These are phyloP conservation scores for Epinephelus lanceolatus DNA, from an alignment of 2,113 vertebrate genomes.

Conservation along the genomic window DNA sequence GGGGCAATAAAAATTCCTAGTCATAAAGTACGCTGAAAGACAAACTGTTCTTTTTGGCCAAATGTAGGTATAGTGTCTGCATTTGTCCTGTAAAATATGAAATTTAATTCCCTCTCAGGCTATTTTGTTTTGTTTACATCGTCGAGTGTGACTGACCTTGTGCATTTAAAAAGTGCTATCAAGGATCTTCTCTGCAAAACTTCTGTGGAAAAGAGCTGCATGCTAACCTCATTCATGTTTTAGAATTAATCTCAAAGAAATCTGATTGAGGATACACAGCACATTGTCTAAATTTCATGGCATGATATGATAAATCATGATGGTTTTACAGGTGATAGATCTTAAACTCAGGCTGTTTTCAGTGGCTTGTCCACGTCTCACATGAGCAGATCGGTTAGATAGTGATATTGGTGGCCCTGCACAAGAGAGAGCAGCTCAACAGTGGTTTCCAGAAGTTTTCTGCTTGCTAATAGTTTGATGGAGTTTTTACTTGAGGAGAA, in stretches of 20 bases:
- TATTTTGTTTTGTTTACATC: conserved; percentile 26
- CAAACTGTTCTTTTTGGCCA: conserved; percentile 10
- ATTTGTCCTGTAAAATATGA: conserved; percentile 6
- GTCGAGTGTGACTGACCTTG: not conserved
- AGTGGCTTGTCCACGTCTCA: conserved; percentile 9
- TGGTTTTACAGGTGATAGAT: conserved; percentile 12
- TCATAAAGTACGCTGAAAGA: conserved; percentile 20
- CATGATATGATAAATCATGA: conserved; percentile 30
- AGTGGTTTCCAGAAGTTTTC: conserved; percentile 36
- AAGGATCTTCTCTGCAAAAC: not conserved
- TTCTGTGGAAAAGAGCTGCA: not conserved
- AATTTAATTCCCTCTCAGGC: not conserved
- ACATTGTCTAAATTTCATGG: conserved; percentile 5
- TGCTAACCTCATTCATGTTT: conserved; percentile 22
- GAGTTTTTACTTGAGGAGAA: conserved; percentile 44
- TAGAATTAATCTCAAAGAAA: conserved; percentile 10
- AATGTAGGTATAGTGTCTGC: not conserved
- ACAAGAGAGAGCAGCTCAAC: conserved; percentile 3
- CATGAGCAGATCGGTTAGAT: not conserved
- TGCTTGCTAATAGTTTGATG: conserved; percentile 52
- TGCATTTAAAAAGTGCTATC: not conserved
- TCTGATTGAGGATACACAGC: conserved; percentile 18
- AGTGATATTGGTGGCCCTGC: conserved; percentile 25
- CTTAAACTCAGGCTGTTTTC: conserved; percentile 1
- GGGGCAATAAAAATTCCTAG: conserved; percentile 38